phyloP scores from a whole-genome alignment of 2,888 invertebrate genomes.

The Macaria notata region DNA sequence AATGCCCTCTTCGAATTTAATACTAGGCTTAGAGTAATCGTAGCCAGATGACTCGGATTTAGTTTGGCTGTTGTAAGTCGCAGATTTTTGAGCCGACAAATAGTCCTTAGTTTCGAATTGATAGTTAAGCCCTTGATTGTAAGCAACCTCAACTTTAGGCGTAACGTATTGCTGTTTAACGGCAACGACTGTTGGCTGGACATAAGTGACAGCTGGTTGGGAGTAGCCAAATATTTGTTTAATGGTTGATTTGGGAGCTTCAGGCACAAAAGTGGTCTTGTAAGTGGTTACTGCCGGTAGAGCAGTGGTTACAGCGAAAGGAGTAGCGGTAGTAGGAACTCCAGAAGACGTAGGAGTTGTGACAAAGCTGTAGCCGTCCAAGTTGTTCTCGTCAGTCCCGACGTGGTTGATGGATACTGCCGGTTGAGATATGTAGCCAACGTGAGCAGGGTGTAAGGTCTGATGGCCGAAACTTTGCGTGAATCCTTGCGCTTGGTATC shows the following conservation, averaged over 20 bases:
- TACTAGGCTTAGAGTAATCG: slow-evolving; percentile 60
- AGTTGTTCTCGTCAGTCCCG: slow-evolving; percentile 62
- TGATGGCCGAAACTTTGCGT: slow-evolving; percentile 42
- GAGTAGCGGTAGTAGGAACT: slow-evolving; percentile 69
- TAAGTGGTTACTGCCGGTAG: slow-evolving; percentile 55
- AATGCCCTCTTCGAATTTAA: slow-evolving; percentile 66
- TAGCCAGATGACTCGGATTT: slow-evolving; percentile 53
- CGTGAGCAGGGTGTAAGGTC: slow-evolving; percentile 52
- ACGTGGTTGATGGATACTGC: slow-evolving; percentile 66
- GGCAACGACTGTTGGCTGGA: slow-evolving; percentile 62
- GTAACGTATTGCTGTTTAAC: slow-evolving; percentile 49
- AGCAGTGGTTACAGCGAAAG: slow-evolving; percentile 64
- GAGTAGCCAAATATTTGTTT: slow-evolving; percentile 72
- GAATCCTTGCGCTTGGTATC: slow-evolving; percentile 45
- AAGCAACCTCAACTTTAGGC: slow-evolving; percentile 53
- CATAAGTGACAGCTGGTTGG: slow-evolving; percentile 69
- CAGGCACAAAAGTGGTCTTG: slow-evolving; percentile 65
- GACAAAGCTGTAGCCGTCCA: slow-evolving; percentile 61
- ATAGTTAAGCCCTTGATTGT: slow-evolving; percentile 57
- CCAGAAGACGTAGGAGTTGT: slow-evolving; percentile 73
- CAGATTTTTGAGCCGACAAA: slow-evolving; percentile 17
- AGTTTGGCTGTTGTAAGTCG: slow-evolving; percentile 21
- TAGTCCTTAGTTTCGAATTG: slow-evolving; percentile 48
- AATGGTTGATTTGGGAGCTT: slow-evolving; percentile 64
- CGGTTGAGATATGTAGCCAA: slow-evolving; percentile 57